A percentile compares a stretch with the other conserved stretches of the same genome.
These are phyloP conservation scores for Pogona vitticeps DNA, from an alignment of 2,113 vertebrate genomes.

Conservation along the genomic window DNA sequence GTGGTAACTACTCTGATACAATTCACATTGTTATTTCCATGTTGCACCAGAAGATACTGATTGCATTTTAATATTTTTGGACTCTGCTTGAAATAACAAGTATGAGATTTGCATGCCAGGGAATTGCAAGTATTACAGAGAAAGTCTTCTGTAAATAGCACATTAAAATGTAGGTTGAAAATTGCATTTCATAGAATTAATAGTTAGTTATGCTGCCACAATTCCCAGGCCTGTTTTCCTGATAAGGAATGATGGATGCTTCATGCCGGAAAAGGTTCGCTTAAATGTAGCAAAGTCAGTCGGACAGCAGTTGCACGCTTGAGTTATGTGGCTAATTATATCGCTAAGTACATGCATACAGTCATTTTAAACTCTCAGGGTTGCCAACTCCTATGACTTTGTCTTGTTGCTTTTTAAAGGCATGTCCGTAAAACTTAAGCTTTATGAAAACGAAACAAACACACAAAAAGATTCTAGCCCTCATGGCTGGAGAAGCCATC, in stretches of 20 bases:
- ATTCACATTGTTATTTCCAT: not conserved
- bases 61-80: slow-evolving; percentile 4
- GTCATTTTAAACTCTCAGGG: slow-evolving; percentile 13
- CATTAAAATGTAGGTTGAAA: slow-evolving; percentile 43
- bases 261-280: not conserved
- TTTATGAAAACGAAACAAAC: not conserved
- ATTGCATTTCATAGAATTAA: slow-evolving; percentile 34
- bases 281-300: slow-evolving; percentile 36
- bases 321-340: slow-evolving; percentile 37
- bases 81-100: slow-evolving; percentile 4
- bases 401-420: slow-evolving; percentile 27
- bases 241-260: slow-evolving; percentile 31
- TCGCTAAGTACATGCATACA: slow-evolving; percentile 24
- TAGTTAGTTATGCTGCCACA: slow-evolving; percentile 26
- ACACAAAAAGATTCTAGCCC: not conserved
- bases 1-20: not conserved
- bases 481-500: not conserved
- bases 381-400: slow-evolving; percentile 20
- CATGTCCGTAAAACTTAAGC: not conserved
- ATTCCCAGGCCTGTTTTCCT: slow-evolving; percentile 37
- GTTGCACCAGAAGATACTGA: not conserved
- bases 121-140: not conserved
- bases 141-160: slow-evolving; percentile 6
- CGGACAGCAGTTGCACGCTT: slow-evolving; percentile 3
- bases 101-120: not conserved